These are phyloP conservation scores for Bimastos eiseni DNA, from an alignment of 2,888 invertebrate genomes.

Conservation along the genomic window DNA sequence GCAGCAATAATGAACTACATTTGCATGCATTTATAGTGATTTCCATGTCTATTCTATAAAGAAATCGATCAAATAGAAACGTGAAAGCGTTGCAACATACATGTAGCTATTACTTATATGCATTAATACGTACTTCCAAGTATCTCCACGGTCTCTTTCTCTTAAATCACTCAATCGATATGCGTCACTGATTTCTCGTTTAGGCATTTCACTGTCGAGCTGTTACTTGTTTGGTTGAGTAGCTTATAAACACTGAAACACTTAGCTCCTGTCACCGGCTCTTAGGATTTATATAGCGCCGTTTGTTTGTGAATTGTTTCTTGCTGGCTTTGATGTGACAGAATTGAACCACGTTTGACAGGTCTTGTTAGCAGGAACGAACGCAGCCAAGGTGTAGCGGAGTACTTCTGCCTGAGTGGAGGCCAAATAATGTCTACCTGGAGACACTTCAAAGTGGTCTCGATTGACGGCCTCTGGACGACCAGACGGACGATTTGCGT, in stretches of 20 bases:
- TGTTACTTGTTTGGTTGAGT: background rate
- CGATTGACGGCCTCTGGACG: background rate
- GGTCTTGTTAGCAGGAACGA: background rate
- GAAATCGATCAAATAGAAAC: too few relatives aligned
- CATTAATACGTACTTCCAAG: background rate
- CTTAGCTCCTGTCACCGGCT: background rate
- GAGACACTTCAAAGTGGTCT: slow-evolving; percentile 13
- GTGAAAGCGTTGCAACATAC: too few relatives aligned
- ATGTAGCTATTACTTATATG: background rate
- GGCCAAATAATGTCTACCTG: background rate
- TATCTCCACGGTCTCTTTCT: background rate
- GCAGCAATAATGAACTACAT: too few relatives aligned
- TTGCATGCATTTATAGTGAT: too few relatives aligned
- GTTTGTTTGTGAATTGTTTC: background rate
- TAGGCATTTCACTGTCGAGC: background rate
- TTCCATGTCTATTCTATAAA: background rate
- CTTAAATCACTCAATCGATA: background rate
- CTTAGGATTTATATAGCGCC: background rate
- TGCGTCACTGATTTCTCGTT: background rate
- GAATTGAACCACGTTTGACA: background rate
- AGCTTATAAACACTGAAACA: background rate
- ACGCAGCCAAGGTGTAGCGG: background rate
- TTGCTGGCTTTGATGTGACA: slow-evolving; percentile 2
- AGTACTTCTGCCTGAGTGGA: background rate
- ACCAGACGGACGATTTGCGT: slow-evolving; percentile 5